Conservation (phyloP, 2,888 invertebrate genomes). For the Taenaris catops region DNA sequence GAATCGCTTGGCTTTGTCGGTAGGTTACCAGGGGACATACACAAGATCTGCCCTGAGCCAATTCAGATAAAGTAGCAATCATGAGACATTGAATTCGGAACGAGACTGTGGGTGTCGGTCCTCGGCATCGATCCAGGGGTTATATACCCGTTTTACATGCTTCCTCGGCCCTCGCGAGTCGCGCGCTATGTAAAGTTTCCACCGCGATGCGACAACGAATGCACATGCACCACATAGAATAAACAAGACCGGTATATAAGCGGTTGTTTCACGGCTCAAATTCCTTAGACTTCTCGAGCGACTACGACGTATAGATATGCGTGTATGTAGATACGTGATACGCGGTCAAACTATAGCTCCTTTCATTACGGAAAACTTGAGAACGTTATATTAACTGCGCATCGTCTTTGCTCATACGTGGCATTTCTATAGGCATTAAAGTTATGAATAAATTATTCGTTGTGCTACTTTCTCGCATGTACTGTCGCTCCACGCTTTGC, state of each 20-base stretch:
- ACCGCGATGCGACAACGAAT: conserved; percentile 74
- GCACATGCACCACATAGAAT: conserved; percentile 59
- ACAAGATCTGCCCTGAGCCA: no score
- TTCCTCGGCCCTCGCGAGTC: conserved; percentile 55
- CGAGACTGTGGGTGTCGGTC: conserved; percentile 45
- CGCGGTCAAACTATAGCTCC: conserved; percentile 14
- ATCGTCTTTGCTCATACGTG: conserved; percentile 7
- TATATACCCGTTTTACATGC: conserved; percentile 69
- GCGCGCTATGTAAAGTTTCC: conserved; percentile 70
- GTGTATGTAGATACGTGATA: conserved; percentile 23
- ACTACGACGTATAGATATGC: conserved; percentile 16
- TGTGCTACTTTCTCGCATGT: conserved; percentile 22
- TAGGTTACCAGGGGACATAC: no score
- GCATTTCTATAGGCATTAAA: conserved; percentile 7
- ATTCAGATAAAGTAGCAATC: no score
- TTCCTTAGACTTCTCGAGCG: conserved; percentile 27
- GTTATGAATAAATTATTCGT: conserved; percentile 11
- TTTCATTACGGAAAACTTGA: conserved; percentile 17
- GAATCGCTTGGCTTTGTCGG: no score
- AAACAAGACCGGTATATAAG: conserved; percentile 31
- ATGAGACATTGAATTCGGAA: conserved; percentile 28
- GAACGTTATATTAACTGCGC: conserved; percentile 11
- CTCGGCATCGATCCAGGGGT: conserved; percentile 70
- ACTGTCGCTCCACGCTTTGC: conserved; percentile 2
- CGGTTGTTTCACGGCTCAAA: conserved; percentile 27